These are phyloP conservation scores for Ceramica pisi DNA, from an alignment of 2,888 invertebrate genomes.

Conservation along the genomic window DNA sequence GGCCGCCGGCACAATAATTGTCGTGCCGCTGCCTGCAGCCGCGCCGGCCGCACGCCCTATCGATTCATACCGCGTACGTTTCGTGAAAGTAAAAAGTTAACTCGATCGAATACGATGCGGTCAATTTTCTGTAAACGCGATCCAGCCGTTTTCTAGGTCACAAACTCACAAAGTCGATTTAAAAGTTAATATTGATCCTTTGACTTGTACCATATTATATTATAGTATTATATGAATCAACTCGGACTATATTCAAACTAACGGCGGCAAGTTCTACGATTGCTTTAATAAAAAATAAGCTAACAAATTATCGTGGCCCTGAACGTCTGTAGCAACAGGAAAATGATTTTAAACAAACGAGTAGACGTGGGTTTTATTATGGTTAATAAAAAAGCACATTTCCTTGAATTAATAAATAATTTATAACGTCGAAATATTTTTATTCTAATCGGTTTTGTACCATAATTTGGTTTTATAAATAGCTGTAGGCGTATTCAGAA, in stretches of 20 bases:
- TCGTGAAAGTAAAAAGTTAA: constrained; percentile 88
- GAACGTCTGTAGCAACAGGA: constrained; percentile 34
- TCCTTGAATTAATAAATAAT: constrained; percentile 38
- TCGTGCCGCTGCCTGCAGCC: constrained; percentile 87
- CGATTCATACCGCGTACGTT: constrained; percentile 83
- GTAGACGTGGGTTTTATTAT: constrained; percentile 19
- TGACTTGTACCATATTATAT: constrained; percentile 65
- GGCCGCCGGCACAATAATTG: constrained; percentile 86
- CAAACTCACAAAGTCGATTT: constrained; percentile 83
- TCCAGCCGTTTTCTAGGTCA: constrained; percentile 83
- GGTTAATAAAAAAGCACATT: constrained; percentile 27
- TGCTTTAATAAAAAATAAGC: constrained; percentile 58
- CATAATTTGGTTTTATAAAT: constrained; percentile 36
- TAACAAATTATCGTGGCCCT: constrained; percentile 37
- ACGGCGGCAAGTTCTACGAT: constrained; percentile 48
- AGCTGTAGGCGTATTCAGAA: constrained; percentile 21
- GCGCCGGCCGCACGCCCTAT: constrained; percentile 84
- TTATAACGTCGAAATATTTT: constrained; percentile 33
- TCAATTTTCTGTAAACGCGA: constrained; percentile 83
- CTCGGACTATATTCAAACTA: constrained; percentile 43
- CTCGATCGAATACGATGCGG: constrained; percentile 88
- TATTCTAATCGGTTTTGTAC: constrained; percentile 11
- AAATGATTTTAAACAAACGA: constrained; percentile 51
- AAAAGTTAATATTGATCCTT: constrained; percentile 82
- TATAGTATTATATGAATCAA: constrained; percentile 60